Evolutionary conservation across 2,888 invertebrate genomes (phyloP), one percentile per base, ranked within the genome.

Genomic region (Malacosoma neustria): DNA sequence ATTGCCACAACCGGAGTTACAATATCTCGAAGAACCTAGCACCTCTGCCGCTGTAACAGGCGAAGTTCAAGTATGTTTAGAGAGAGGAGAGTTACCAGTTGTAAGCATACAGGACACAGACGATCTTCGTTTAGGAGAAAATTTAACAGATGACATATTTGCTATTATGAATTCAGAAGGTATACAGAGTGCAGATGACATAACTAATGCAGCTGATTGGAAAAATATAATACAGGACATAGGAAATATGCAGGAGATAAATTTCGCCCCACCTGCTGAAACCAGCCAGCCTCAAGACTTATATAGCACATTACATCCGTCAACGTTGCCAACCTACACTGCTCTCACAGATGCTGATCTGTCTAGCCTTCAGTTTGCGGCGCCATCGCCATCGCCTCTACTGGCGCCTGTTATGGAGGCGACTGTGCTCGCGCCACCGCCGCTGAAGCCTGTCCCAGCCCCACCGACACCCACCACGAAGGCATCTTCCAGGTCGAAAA

Each of bases 31-130:
- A 4, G 82, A 81, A 39, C 61, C 73, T 3, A 63, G 66, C 48
- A 63, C 75, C 29, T 69, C 74, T 2, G 48, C 75, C 0, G 61
- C 70, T 11, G 69, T 72, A 32, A 54, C 72, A 0, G 74, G 63
- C 6, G 86, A 85, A 48, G 72, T 86, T 41, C 80, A 85, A 49
- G 75, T 86, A 14, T 80, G 82, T 46, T 64, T 85, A 46, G 80
- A 77, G 46, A 73, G 72, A 33, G 82, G 82, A 36, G 86, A 86
- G 62, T 63, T 84, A 43, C 86, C 86, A 13, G 86, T 86, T 13
- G 86, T 86, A 51, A 86, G 86, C 60, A 86, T 86, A 70, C 85
- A 82, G 57, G 86, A 86, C 60, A 70, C 84, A 13, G 85, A 85
- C 45, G 86, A 86, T 30, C 54, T 85, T 44, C 85, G 75, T 5